These are phyloP conservation scores for Linurgus olivaceus DNA, from an alignment of 2,797 vertebrate species.

Conservation along the genomic window DNA sequence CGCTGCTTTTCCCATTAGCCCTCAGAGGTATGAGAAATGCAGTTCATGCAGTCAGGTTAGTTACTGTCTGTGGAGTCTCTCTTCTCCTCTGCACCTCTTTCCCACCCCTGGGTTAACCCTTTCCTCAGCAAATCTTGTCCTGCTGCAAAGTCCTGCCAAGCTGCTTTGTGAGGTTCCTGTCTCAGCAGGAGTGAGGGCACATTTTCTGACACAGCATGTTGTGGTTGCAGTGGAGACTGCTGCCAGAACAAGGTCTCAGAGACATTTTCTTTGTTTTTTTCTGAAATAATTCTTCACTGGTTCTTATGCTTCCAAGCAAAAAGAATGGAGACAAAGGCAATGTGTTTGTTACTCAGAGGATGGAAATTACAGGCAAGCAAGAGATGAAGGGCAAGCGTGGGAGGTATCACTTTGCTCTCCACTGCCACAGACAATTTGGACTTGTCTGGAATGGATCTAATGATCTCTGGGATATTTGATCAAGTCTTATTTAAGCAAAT, in stretches of 20 bases:
- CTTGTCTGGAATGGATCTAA: not conserved
- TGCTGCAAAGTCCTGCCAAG: fast-evolving
- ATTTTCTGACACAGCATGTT: not conserved
- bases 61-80: not conserved
- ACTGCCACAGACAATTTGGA: not conserved
- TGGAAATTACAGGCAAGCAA: not conserved
- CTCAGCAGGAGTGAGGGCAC: not conserved
- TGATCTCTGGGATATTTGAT: not conserved
- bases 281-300: not conserved
- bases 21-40: not conserved
- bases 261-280: not conserved
- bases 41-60: not conserved
- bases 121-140: not conserved
- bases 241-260: not conserved
- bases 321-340: not conserved
- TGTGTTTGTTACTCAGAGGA: not conserved
- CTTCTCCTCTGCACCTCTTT: not conserved
- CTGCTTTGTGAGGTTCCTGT: not conserved
- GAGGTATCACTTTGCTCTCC: not conserved
- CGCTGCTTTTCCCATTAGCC: not conserved
- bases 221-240: not conserved
- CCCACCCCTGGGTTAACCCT: not conserved
- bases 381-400: not conserved
- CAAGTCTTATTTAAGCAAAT: not conserved
- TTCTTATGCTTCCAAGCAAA: not conserved